Evolutionary conservation across 2,888 invertebrate species (phyloP).

Genomic region (Synergus laeviventris): DNA sequence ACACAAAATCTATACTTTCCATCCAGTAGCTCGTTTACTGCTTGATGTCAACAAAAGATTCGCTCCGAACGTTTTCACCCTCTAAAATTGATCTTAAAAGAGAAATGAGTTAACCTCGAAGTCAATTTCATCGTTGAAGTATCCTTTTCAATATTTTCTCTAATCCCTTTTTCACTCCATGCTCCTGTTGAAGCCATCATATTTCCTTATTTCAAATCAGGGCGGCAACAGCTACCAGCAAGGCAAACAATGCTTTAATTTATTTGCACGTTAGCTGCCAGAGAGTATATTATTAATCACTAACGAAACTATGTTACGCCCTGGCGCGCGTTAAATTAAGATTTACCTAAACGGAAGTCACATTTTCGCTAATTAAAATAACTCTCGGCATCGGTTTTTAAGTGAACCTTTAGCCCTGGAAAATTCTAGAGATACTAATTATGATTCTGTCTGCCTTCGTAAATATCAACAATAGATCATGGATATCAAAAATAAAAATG

Average conservation of each 20-base stretch:
- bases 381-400: constrained; percentile 3
- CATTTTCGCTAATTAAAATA: constrained; percentile 59
- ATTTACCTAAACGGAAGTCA: constrained; percentile 58
- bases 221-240: constrained; percentile 46
- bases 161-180: too few relatives aligned
- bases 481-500: not conserved
- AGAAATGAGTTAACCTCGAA: too few relatives aligned
- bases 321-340: constrained; percentile 56
- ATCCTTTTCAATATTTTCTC: too few relatives aligned
- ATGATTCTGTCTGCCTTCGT: not conserved
- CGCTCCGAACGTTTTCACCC: too few relatives aligned
- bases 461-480: not conserved
- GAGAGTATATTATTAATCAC: constrained; percentile 54
- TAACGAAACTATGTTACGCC: constrained; percentile 46
- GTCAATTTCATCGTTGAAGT: too few relatives aligned
- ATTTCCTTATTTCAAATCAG: constrained; percentile 49
- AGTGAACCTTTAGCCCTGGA: not conserved
- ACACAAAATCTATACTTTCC: too few relatives aligned
- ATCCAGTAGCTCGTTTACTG: too few relatives aligned
- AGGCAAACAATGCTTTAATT: constrained; percentile 52
- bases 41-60: too few relatives aligned
- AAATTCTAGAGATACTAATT: not conserved
- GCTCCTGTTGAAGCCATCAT: not conserved
- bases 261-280: constrained; percentile 52
- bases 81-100: too few relatives aligned